Base-by-base conservation (phyloP, 2,888 invertebrate genomes). In the Drosophila ezoana region DNA sequence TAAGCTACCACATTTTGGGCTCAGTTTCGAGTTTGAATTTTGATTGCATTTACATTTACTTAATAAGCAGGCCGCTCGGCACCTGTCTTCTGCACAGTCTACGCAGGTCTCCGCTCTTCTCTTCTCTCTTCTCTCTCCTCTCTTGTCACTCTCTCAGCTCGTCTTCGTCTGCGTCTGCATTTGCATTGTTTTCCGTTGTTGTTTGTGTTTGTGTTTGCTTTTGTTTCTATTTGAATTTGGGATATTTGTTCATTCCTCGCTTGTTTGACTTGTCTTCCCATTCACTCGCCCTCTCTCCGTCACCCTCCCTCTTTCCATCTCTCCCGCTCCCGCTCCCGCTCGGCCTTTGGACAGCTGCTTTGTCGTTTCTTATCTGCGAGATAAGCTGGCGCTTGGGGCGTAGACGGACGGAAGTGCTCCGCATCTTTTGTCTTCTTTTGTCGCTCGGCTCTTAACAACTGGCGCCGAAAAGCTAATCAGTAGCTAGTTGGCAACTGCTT, bases 1-100 rank as follows among this genome's bases (percentile, higher is more conserved):
- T 73, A 76, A 72, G 89, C 89, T 89, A 87, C 89, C 87, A 76
- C 82, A 86, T 88, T 88, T 81, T 70, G 58, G 59, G 44, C 14
- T 56, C 48, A 45, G 33, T n/a, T 48, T 20, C 13, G 23, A 41
- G 38, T 43, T 63, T 60, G 54, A 54, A 44, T 69, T 63, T 66
- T 78, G 78, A 72, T 78, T 77, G 72, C 77, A 76, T 76, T 77
- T 77, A 67, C 74, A 69, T 75, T 69, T 61, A 70, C 74, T 70
- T 70, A 64, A 54, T 64, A 20, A 40, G 47, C 20, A n/a, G n/a
- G 13, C 43, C 35, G 20, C 33, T 11, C 14, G 1, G 32, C 4
- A 11, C n/a, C 56, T 47, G n/a, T 35, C 20, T 9, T 9, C 11
- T 4, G 40, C 14, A 43, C 23, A 37, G 40, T 38, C 38, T 47